Evolutionary conservation across 2,113 vertebrate species (phyloP), one percentile per base, ranked within the genome.

Genomic region (Pituophis catenifer): DNA sequence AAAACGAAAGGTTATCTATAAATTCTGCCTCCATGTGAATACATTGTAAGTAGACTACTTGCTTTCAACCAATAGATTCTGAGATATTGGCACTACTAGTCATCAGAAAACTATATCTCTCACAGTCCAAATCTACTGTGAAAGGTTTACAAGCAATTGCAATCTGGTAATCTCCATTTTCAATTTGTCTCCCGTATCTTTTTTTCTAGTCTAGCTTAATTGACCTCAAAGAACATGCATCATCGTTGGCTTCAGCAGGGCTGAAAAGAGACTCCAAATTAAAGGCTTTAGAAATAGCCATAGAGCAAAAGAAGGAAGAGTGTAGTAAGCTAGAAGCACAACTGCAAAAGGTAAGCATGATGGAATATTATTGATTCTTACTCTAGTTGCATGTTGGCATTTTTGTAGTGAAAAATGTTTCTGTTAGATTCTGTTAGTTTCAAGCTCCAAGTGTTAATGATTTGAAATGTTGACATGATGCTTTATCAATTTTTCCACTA

Each of bases 271-370:
- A 99, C 96, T 99, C 99, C 95, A 99, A 99, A 97, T 98, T 99
- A 97, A 99, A 99, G 96, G 98, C 99, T 93, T 98, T 99, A 97
- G 99, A 99, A 98, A 99, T 99, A 94, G 99, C 99, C 96, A 99
- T 99, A 52, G 99, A 99, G 97, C 99, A 99, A 98, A 99, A 99
- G 98, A 99, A 99, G 97, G 99, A 99, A 96, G 99, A 99, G 97
- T 99, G 99, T 97, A 99, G 98, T 98, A 99, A 99, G 97, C 98
- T 99, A 98, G 99, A 99, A 98, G 99, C 99, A 70, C 99, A 99
- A 97, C 98, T 99, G 94, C 98, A 98, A 97, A 98, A 98, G 98
- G 98, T 98, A 98, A 98, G 97, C 96, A 94, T 91, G 33, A 81
- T 81, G 85, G 19, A 95, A 91, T 94, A 93, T 57, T 95, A 89